phyloP scores from a whole-genome alignment of 1,140 invertebrate species.

The Drosophila ambigua region DNA sequence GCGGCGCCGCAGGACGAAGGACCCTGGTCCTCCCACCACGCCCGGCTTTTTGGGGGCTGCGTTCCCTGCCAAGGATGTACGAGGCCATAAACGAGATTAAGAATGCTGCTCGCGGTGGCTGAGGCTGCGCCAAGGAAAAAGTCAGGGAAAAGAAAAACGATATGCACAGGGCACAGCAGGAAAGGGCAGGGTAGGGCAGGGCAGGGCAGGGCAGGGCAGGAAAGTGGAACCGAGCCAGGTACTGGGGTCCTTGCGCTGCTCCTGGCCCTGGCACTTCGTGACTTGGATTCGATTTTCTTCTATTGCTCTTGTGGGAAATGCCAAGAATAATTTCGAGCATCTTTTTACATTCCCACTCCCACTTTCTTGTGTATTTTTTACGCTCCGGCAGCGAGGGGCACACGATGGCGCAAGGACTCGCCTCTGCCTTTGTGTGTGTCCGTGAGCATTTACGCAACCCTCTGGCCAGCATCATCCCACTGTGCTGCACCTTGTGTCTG shows the following conservation, averaged over 20 bases:
- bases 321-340: constrained; percentile 56
- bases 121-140: constrained; percentile 53
- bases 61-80: constrained; percentile 60
- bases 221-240: constrained; percentile 55
- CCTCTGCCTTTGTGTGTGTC: constrained; percentile 8
- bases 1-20: constrained; percentile 63
- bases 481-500: constrained; percentile 52
- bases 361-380: constrained; percentile 26
- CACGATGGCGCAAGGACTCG: constrained; percentile 5
- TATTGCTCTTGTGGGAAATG: constrained; percentile 79
- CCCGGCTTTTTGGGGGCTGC: constrained; percentile 32
- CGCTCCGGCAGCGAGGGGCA: constrained; percentile 6
- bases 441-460: constrained; percentile 31
- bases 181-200: constrained; percentile 16
- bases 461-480: constrained; percentile 17
- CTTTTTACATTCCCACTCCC: constrained; percentile 41
- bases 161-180: constrained; percentile 29
- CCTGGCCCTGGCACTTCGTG: constrained; percentile 27
- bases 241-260: constrained; percentile 25
- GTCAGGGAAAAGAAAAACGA: constrained; percentile 43
- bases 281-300: constrained; percentile 70
- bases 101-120: constrained; percentile 57
- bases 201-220: constrained; percentile 17
- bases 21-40: constrained; percentile 22
- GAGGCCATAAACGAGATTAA: constrained; percentile 78